These are phyloP conservation scores for Phasia obesa DNA, from an alignment of 2,888 invertebrate genomes.

Conservation along the genomic window DNA sequence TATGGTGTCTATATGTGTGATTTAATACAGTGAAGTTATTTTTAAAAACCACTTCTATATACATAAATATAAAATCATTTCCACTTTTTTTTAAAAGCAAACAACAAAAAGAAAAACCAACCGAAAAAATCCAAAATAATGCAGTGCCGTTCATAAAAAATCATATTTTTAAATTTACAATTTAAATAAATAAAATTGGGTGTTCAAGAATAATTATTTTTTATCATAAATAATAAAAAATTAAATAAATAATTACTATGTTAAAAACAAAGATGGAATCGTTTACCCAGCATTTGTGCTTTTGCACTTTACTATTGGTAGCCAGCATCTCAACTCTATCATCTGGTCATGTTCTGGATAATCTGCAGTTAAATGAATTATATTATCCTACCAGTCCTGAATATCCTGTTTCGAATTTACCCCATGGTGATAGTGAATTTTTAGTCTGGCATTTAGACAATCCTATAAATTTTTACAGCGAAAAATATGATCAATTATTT, in stretches of 20 bases:
- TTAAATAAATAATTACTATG: constrained; percentile 11
- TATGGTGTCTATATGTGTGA: constrained; percentile 20
- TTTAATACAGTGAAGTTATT: constrained; percentile 75
- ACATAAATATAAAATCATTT: constrained; percentile 63
- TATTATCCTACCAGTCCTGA: constrained; percentile 75
- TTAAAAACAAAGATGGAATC: constrained; percentile 63
- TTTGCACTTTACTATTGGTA: constrained; percentile 72
- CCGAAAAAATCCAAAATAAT: constrained; percentile 50
- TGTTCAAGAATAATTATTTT: background rate
- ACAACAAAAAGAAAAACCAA: constrained; percentile 12
- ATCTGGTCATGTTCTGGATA: constrained; percentile 77
- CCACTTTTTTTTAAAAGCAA: constrained; percentile 31
- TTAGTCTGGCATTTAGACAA: constrained; percentile 78
- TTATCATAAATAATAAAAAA: too few species aligned
- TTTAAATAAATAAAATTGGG: constrained; percentile 43
- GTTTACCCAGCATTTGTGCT: constrained; percentile 74
- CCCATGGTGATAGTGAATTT: constrained; percentile 80
- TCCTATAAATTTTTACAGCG: constrained; percentile 91
- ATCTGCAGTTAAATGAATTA: constrained; percentile 76
- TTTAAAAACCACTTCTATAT: constrained; percentile 75
- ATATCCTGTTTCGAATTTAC: constrained; percentile 75
- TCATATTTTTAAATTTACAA: constrained; percentile 17
- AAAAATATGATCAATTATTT: constrained; percentile 88
- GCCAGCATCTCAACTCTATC: constrained; percentile 58
- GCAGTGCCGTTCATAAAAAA: constrained; percentile 51